Evolutionary conservation across 1,140 invertebrate genomes (phyloP), one percentile per base, ranked within the genome.

Genomic region (Ylistrum balloti): DNA sequence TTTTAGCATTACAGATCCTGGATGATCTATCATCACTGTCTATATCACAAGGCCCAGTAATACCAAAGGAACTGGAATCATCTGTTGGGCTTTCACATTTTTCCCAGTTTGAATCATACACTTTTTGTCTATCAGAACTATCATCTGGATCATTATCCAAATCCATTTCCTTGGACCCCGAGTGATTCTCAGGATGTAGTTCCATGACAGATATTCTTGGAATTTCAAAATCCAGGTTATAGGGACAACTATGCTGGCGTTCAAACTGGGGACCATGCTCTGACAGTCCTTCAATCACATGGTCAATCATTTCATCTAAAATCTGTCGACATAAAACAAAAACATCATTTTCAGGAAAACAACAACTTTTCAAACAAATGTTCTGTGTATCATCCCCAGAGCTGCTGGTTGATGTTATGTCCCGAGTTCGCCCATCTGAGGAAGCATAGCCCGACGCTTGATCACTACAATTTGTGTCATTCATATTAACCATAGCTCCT

Each of bases 221-320:
- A 86, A 93, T 91, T 33, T 93, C 92, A 91, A 93, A 91, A 86
- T 93, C 91, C 45, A 93, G 89, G 48, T 93, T 93, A 89, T 93
- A 93, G 74, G 93, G 93, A 92, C 92, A 93, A 56, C 93, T 93
- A 88, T 74, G 87, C 56, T 93, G 90, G n/a, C 41, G 41, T 88
- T 48, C 22, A 33, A 32, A 88, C 35, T 13, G 34, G 15, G 34
- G 32, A 88, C 3, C 2, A 22, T 33, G 34, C 15, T 48, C 28
- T 9, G 34, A 86, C 3, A 87, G 88, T 85, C 35, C 87, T n/a
- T 86, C 87, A 33, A 93, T 86, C 32, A 91, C n/a, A n/a, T 90
- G 86, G 86, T 91, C 86, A 22, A 93, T 86, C 28, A 93, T 93
- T 38, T 89, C 89, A 45, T 88, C 74, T 87, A 91, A 93, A 88